These are phyloP conservation scores for Dione juno DNA, from an alignment of 2,888 invertebrate species.

Conservation along the genomic window DNA sequence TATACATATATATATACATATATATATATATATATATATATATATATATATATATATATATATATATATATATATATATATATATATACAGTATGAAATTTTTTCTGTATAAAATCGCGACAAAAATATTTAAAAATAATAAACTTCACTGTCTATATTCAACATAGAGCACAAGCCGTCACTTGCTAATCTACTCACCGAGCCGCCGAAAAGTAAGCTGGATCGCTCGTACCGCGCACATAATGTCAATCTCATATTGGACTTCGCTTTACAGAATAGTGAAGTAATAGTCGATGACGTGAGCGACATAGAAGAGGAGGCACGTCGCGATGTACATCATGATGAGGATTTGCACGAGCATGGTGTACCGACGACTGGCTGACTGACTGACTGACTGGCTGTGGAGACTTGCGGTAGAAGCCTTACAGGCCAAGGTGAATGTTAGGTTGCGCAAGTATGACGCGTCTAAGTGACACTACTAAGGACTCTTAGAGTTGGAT, in stretches of 20 bases:
- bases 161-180: no score
- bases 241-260: conserved; percentile 44
- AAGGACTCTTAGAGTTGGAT: conserved; percentile 40
- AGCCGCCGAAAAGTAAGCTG: conserved; percentile 49
- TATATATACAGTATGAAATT: no score
- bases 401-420: conserved; percentile 53
- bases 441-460: conserved; percentile 50
- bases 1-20: no score
- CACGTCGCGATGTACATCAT: conserved; percentile 81
- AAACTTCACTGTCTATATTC: no score
- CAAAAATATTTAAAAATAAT: neutral
- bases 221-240: conserved; percentile 49
- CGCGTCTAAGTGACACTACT: conserved; percentile 42
- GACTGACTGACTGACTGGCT: conserved; percentile 3
- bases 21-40: no score
- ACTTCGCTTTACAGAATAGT: conserved; percentile 48
- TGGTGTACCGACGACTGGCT: conserved; percentile 50
- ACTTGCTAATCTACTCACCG: conserved; percentile 17
- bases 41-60: no score
- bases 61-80: no score
- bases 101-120: neutral
- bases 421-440: conserved; percentile 52
- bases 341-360: conserved; percentile 80
- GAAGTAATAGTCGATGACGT: conserved; percentile 77
- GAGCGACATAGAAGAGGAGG: conserved; percentile 76